A percentile compares a stretch with the other conserved stretches of the same genome.
These are phyloP conservation scores for Ophion obscuratus DNA, from an alignment of 2,888 invertebrate genomes.

Conservation along the genomic window DNA sequence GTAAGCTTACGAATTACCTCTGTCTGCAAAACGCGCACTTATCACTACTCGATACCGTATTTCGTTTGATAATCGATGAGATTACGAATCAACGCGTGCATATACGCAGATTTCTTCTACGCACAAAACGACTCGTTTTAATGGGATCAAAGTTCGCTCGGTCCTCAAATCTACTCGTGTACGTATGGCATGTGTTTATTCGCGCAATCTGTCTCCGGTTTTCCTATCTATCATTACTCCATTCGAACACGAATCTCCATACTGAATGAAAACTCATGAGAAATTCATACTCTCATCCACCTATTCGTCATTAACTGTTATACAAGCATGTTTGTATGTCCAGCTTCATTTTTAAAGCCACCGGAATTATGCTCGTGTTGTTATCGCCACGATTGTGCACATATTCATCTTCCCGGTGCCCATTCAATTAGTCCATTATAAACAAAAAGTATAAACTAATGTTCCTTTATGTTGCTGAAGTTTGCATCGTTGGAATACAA, in stretches of 20 bases:
- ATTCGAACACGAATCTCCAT: conserved; percentile 27
- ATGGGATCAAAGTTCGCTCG: conserved; percentile 56
- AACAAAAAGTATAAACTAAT: too few species aligned
- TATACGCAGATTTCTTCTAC: background rate
- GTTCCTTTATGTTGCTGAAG: too few species aligned
- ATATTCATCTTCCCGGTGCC: background rate
- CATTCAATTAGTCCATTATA: background rate
- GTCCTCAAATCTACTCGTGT: conserved; percentile 18
- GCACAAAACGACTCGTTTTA: background rate
- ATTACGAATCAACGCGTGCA: conserved; percentile 22
- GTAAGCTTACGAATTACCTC: background rate
- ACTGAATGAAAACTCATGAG: conserved; percentile 53
- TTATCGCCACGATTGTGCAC: conserved; percentile 41
- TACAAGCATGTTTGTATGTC: background rate
- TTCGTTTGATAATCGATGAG: conserved; percentile 33
- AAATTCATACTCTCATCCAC: conserved; percentile 37
- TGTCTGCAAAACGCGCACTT: background rate
- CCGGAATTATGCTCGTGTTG: conserved; percentile 10
- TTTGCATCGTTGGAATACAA: too few species aligned
- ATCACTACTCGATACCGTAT: conserved; percentile 19
- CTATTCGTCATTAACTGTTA: conserved; percentile 35
- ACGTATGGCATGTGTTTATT: conserved; percentile 22
- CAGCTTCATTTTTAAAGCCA: background rate
- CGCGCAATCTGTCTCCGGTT: conserved; percentile 39
- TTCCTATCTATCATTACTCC: conserved; percentile 53